Evolutionary conservation across 1,140 invertebrate genomes (phyloP).

Genomic region (Lasioglossum baleicum): DNA sequence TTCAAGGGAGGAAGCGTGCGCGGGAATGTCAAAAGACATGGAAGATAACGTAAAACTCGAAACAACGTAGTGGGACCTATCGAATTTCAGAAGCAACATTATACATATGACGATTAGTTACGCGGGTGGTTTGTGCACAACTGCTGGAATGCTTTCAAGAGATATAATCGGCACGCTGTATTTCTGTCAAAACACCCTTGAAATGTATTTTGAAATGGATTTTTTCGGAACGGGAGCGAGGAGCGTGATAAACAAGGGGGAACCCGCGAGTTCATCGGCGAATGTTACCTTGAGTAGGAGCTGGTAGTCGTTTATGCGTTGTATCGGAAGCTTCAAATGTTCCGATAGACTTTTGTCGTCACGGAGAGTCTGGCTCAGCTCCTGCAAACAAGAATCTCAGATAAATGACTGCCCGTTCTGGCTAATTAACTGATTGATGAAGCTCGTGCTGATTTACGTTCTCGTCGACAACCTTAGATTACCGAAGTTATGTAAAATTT

Average conservation of each 20-base stretch:
- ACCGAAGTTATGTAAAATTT: too few relatives aligned
- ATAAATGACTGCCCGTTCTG: background rate
- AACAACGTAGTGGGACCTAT: background rate
- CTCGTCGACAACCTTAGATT: too few relatives aligned
- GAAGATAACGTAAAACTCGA: background rate
- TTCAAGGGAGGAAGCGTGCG: background rate
- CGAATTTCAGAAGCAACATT: constrained; percentile 15
- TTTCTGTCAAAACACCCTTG: constrained; percentile 56
- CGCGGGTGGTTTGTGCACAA: constrained; percentile 25
- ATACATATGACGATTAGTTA: background rate
- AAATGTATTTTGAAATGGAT: constrained; percentile 50
- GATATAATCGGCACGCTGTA: constrained; percentile 48
- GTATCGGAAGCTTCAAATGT: constrained; percentile 95
- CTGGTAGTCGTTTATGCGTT: constrained; percentile 98
- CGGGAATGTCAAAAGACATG: background rate
- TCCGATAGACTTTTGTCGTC: constrained; percentile 94
- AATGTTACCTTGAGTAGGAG: constrained; percentile 92
- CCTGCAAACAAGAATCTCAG: constrained; percentile 82
- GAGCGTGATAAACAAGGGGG: background rate
- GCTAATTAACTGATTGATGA: too few relatives aligned
- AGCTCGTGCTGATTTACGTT: too few relatives aligned
- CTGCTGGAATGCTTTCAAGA: constrained; percentile 62
- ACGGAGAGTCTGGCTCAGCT: constrained; percentile 89
- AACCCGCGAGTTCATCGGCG: constrained; percentile 12
- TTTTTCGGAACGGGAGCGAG: background rate